Evolutionary conservation across 2,113 vertebrate species (phyloP).

Genomic region (Nycticebus coucang): DNA sequence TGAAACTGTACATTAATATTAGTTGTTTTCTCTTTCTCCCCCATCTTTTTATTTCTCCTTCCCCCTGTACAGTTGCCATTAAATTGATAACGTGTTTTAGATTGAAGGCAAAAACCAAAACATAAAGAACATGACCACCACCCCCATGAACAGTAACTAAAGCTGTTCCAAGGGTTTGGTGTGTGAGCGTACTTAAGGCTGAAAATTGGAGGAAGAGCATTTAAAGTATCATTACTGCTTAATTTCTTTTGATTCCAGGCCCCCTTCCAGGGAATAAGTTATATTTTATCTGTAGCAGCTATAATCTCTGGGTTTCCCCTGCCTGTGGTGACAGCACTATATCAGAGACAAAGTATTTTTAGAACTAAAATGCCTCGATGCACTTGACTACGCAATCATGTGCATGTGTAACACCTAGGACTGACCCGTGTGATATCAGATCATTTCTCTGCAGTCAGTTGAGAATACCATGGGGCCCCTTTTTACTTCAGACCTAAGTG

Average conservation of each 20-base stretch:
- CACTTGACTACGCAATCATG: not conserved
- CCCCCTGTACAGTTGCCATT: not conserved
- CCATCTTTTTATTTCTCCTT: not conserved
- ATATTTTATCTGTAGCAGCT: not conserved
- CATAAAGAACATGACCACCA: not conserved
- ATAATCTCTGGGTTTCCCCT: not conserved
- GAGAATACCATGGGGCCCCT: not conserved
- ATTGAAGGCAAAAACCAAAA: not conserved
- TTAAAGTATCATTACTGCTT: not conserved
- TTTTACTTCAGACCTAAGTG: not conserved
- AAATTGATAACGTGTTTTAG: not conserved
- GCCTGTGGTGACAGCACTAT: not conserved
- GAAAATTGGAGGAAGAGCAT: not conserved
- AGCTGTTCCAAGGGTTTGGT: not conserved
- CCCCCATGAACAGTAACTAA: not conserved
- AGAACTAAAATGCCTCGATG: not conserved
- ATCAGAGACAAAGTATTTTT: not conserved
- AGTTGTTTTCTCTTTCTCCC: not conserved
- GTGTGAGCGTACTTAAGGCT: not conserved
- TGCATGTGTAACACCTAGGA: not conserved
- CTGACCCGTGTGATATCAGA: not conserved
- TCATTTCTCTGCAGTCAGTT: not conserved
- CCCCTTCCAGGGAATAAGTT: not conserved
- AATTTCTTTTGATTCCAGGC: not conserved
- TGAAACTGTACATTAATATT: not conserved